These are phyloP conservation scores for Clarias laeviceps DNA, from an alignment of 2,797 vertebrate genomes.

Conservation along the genomic window DNA sequence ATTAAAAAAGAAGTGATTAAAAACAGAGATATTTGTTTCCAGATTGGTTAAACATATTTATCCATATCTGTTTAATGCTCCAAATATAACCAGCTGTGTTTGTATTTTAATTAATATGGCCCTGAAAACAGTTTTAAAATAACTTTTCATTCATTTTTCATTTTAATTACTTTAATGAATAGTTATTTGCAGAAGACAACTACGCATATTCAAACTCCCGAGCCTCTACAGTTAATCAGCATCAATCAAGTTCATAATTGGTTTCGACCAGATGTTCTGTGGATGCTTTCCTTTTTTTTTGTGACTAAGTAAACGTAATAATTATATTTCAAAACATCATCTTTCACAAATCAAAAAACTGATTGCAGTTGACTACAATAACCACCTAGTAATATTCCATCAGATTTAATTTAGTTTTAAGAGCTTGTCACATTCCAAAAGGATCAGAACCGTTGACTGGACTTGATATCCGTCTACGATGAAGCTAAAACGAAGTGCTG, in stretches of 20 bases:
- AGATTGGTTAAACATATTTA: too few species aligned
- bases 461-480: not conserved
- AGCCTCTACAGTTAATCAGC: not conserved
- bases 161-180: not conserved
- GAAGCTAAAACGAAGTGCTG: not conserved
- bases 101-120: not conserved
- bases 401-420: not conserved
- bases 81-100: not conserved
- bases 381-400: not conserved
- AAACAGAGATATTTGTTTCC: not conserved
- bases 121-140: too few species aligned
- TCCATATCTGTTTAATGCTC: not conserved
- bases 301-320: not conserved
- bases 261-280: conserved; percentile 1
- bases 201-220: not conserved
- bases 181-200: not conserved
- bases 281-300: not conserved
- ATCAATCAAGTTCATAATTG: not conserved
- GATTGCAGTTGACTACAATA: not conserved
- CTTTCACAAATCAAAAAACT: not conserved
- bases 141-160: too few species aligned
- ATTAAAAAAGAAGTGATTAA: too few species aligned
- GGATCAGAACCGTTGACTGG: not conserved
- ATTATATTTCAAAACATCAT: not conserved
- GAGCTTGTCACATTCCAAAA: not conserved